Evolutionary conservation across 2,888 invertebrate species (phyloP).

Genomic region (Netelia virgata): DNA sequence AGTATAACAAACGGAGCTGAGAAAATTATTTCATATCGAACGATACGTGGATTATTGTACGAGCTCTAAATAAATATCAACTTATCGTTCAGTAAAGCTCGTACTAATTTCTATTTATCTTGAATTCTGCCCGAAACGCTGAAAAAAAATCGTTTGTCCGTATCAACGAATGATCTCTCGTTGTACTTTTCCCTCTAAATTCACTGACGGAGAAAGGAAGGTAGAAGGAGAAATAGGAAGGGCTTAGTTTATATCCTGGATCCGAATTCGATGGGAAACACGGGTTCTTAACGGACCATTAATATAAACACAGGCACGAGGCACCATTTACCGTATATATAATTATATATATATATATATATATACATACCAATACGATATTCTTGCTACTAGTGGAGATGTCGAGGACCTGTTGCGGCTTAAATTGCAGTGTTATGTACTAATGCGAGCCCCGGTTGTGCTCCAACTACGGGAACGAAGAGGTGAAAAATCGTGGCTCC

Average conservation of each 20-base stretch:
- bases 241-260: not conserved
- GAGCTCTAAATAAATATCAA: no score
- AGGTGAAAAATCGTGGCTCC: not conserved
- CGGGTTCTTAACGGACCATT: conserved; percentile 36
- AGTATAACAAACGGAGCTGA: no score
- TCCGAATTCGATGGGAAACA: conserved; percentile 40
- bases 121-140: no score
- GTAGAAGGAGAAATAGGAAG: not conserved
- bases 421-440: conserved; percentile 7
- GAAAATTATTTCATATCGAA: no score
- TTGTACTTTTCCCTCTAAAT: not conserved
- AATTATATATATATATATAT: not conserved
- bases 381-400: not conserved
- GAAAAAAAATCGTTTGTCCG: no score
- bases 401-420: conserved; percentile 42
- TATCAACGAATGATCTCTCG: no score
- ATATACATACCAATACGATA: not conserved
- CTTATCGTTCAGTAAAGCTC: no score
- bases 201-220: not conserved
- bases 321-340: not conserved
- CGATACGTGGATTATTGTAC: no score
- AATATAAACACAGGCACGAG: conserved; percentile 22
- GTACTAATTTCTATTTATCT: no score
- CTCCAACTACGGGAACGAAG: not conserved
- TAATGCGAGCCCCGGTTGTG: not conserved